Percentiles rank a stretch among this genome's conserved stretches.
phyloP scores from a whole-genome alignment of 2,113 vertebrate species.

The Epinephelus cyanopodus region DNA sequence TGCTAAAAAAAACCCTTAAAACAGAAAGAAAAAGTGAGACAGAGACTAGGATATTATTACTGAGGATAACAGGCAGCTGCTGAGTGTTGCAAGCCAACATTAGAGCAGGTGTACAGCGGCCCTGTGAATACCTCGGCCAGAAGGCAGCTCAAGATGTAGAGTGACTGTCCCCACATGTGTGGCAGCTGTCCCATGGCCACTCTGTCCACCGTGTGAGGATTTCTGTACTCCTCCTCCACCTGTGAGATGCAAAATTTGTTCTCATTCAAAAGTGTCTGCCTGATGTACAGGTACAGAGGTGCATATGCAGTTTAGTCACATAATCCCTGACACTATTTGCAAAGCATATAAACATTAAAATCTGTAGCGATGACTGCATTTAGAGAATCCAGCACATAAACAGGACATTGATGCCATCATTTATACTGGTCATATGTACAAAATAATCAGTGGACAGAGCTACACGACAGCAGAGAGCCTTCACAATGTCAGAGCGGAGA shows the following conservation, averaged over 20 bases:
- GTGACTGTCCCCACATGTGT: constrained; percentile 97
- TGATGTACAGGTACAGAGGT: neutral
- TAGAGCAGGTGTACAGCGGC: too few species aligned
- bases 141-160: constrained; percentile 93
- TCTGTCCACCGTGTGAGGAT: constrained; percentile 94
- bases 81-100: too few species aligned
- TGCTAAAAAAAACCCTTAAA: constrained; percentile 95
- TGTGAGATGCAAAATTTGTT: constrained; percentile 62
- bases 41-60: neutral
- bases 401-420: too few species aligned
- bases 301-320: neutral
- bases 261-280: neutral
- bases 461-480: neutral
- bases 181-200: constrained; percentile 91
- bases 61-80: neutral
- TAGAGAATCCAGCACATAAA: neutral
- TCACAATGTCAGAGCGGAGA: neutral
- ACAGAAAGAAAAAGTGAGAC: constrained; percentile 3
- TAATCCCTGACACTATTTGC: neutral
- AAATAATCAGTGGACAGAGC: neutral
- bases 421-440: neutral
- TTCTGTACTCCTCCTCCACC: constrained; percentile 95
- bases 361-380: neutral
- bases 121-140: constrained; percentile 90
- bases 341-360: neutral